Evolutionary conservation across 2,797 vertebrate genomes (phyloP), one percentile per base, ranked within the genome.

Genomic region (Amazonetta brasiliensis): DNA sequence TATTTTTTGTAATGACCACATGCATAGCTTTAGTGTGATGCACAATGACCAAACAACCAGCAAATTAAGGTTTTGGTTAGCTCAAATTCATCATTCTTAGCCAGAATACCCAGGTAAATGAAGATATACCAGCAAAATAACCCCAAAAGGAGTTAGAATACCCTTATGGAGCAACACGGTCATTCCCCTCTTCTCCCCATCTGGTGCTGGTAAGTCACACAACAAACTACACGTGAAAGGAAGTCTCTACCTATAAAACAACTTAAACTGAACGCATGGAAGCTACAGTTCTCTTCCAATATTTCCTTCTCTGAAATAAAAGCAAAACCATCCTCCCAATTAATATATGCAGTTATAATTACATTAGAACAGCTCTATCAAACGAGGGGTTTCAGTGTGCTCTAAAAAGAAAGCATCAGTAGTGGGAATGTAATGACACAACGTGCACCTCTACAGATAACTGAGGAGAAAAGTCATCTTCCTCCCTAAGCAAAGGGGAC

Each of bases 131-230:
- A 75, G 54, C 25, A 68, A 23, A 91, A 56, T 10, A 9, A 77
- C 31, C 7, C 43, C 54, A 25, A 52, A 77, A 13, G 41, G 19
- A 89, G 31, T 21, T 31, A 6, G 8, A 89, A 50, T 26, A 46
- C 15, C 35, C 39, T 60, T 28, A n/a, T 0, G 1, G 0, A 63
- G 62, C 35, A 41, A 18, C 76, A 46, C 7, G 37, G 43, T 25
- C 63, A 75, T 22, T 63, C 21, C 48, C 25, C 37, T 68, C 55
- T 79, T 64, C 48, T 59, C 55, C 19, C 3, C 0, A 0, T 13
- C 52, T 74, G 3, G 0, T 28, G 58, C 25, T 1, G 0, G 41
- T 41, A 91, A 74, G 28, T 21, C 9, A 1, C 39, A 58, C 52
- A 62, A 55, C 4, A 44, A 77, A 52, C 14, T 46, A 44, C 33